Conservation (phyloP, 2,113 vertebrate genomes). For the Peromyscus leucopus region DNA sequence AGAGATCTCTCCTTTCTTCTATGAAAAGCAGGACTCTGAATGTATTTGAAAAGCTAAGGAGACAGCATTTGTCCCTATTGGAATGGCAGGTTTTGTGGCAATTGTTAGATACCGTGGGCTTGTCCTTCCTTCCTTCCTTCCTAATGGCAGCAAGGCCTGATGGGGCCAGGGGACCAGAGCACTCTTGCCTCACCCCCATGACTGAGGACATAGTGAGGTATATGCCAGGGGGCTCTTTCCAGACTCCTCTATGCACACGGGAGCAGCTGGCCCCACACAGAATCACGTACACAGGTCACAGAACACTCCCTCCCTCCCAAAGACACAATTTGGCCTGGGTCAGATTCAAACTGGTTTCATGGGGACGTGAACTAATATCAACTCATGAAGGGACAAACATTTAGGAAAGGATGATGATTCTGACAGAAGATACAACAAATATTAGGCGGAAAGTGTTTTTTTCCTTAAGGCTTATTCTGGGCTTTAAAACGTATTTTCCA, state of each 20-base stretch:
- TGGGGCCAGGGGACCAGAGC: no score
- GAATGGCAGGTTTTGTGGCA: neutral
- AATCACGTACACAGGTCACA: neutral
- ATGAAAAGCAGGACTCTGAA: neutral
- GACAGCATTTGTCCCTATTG: neutral
- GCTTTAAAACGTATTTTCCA: neutral
- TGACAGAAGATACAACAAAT: neutral
- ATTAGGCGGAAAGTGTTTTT: neutral
- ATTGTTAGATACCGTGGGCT: rapidly evolving
- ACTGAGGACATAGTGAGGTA: neutral
- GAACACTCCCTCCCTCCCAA: neutral
- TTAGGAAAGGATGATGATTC: neutral
- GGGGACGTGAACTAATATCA: neutral
- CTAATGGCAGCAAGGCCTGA: neutral
- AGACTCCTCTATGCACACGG: no score
- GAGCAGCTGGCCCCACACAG: no score
- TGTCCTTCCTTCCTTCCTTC: neutral
- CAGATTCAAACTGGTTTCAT: neutral
- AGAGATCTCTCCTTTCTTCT: neutral
- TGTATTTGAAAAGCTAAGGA: neutral
- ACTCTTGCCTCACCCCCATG: neutral
- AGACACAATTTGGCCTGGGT: no score
- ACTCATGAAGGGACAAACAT: neutral
- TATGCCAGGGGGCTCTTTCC: neutral
- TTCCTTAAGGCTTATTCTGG: neutral